Base-by-base conservation (phyloP, 2,113 vertebrate genomes). In the Melanerpes aurifrons region DNA sequence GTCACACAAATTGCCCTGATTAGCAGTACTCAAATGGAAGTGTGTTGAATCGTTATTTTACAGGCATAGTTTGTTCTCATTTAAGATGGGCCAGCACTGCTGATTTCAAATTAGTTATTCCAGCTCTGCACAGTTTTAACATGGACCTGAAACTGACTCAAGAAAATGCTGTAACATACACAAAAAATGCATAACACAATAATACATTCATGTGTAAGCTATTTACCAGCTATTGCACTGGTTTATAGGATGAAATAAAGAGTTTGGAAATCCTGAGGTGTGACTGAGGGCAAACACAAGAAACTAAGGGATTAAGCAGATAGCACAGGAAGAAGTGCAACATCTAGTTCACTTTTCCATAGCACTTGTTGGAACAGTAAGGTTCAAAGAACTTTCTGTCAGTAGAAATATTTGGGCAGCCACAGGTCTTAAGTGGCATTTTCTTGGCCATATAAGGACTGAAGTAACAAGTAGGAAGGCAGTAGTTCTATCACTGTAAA, bases 11-110 rank as follows among this genome's bases (percentile, higher is more conserved):
- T 47, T 85, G 31, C 40, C n/a, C 63, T 72, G 17, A 84, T 86
- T 66, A 89, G 77, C 67, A 84, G 45, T 50, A 94, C 21, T 18
- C 86, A 96, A 93, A 86, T 50, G 58, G 45, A 92, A 86, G 56
- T 35, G 25, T 10, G 31, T 15, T 69, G 29, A 78, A 86, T 56
- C 72, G 75, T 86, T 88, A 86, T 75, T 83, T 88, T 72, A 76
- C 19, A 79, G 45, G 21, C 35, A 58, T 75, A 75, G 72, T 78
- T 86, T 84, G 21, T 54, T 84, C 58, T 84, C 21, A 54, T 66
- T 92, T 89, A 79, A 87, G n/a, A 22, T 82, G n/a, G 29, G 74
- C 47, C 78, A 94, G 69, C 59, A 54, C 59, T 50, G 75, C 35
- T 47, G 50, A 78, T 75, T 72, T 82, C 48, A 64, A 35, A 78